Percentiles rank a stretch among this genome's conserved stretches.
Evolutionary conservation across 2,113 vertebrate genomes (phyloP).

Genomic region (Carettochelys insculpta): DNA sequence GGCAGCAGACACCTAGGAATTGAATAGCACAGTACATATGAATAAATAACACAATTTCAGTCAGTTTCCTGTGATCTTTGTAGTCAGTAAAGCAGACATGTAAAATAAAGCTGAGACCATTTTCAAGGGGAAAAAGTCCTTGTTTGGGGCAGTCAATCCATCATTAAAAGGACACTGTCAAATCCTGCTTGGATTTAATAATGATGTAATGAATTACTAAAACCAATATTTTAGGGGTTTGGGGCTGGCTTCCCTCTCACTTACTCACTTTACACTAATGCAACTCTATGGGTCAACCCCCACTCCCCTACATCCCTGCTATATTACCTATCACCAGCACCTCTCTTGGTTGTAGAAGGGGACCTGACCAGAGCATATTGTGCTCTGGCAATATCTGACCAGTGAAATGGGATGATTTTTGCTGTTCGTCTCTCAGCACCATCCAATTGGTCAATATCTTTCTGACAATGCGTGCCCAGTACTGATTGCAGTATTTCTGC

Average conservation of each 20-base stretch:
- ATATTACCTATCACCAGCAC: not conserved
- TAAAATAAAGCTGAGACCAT: not conserved
- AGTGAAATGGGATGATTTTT: not conserved
- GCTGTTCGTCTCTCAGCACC: not conserved
- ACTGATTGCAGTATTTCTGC: not conserved
- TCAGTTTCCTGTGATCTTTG: not conserved
- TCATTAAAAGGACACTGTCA: not conserved
- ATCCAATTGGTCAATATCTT: not conserved
- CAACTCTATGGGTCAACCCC: not conserved
- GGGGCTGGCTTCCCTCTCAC: not conserved
- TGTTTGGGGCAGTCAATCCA: not conserved
- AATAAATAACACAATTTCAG: not conserved
- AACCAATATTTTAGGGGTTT: not conserved
- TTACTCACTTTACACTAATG: not conserved
- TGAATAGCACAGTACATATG: not conserved
- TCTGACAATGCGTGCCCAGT: not conserved
- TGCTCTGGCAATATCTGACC: not conserved
- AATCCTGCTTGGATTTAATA: not conserved
- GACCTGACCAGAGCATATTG: not conserved
- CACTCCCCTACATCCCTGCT: too few relatives aligned
- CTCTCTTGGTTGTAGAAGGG: not conserved
- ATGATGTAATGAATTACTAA: not conserved
- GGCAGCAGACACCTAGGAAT: not conserved
- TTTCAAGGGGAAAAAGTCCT: not conserved
- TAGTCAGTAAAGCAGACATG: fast-evolving